These are phyloP conservation scores for Clostera curtula DNA, from an alignment of 2,888 invertebrate species.

Conservation along the genomic window DNA sequence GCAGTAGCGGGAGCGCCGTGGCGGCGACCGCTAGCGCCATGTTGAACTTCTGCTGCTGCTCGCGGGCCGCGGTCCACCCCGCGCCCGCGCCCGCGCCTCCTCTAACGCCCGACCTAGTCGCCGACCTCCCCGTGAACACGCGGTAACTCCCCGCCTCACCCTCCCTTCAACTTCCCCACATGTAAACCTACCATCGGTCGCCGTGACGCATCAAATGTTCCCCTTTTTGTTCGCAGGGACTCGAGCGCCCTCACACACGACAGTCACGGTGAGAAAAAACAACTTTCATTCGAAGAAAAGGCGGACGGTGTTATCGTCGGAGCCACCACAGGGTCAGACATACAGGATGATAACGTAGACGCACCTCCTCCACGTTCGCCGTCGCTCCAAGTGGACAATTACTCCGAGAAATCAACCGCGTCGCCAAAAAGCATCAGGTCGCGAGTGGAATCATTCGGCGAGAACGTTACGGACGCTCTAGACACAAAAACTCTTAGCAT, in stretches of 20 bases:
- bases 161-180: constrained; percentile 3
- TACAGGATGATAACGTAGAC: constrained; percentile 4
- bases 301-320: constrained; percentile 4
- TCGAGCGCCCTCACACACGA: constrained; percentile 45
- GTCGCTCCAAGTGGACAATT: constrained; percentile 52
- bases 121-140: constrained; percentile 55
- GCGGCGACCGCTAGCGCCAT: constrained; percentile 47
- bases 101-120: constrained; percentile 57
- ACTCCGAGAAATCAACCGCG: constrained; percentile 45
- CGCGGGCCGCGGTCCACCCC: constrained; percentile 30
- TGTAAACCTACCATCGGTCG: constrained; percentile 17
- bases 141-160: constrained; percentile 39
- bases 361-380: constrained; percentile 42
- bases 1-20: constrained; percentile 55
- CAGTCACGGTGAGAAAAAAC: constrained; percentile 9
- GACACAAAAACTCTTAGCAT: too few species aligned
- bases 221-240: constrained; percentile 51
- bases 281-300: constrained; percentile 8
- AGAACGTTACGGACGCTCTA: too few species aligned
- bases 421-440: constrained; percentile 19
- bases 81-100: constrained; percentile 28
- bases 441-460: constrained; percentile 8
- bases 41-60: constrained; percentile 53
- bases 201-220: constrained; percentile 12
- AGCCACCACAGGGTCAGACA: constrained; percentile 5